Conservation (phyloP, 2,888 invertebrate genomes). For the Tholera decimalis region DNA sequence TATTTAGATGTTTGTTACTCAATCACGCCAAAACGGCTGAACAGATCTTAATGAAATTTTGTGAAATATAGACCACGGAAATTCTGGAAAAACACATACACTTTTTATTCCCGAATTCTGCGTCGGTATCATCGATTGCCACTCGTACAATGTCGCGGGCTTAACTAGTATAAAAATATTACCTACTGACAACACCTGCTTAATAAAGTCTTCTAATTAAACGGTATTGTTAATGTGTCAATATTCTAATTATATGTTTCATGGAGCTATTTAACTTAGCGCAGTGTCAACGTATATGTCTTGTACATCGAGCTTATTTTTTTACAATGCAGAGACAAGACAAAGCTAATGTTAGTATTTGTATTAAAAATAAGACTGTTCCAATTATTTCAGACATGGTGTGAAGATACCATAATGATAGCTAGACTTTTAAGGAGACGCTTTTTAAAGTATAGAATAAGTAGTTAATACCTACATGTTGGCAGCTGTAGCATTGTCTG, state of each 20-base stretch:
- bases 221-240: constrained; percentile 15
- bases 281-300: constrained; percentile 7
- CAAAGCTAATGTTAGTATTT: constrained; percentile 37
- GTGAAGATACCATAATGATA: constrained; percentile 45
- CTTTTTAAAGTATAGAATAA: constrained; percentile 33
- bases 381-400: constrained; percentile 46
- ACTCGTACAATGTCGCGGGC: too few relatives aligned
- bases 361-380: constrained; percentile 31
- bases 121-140: too few relatives aligned
- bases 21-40: too few relatives aligned
- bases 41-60: too few relatives aligned
- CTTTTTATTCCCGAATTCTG: too few relatives aligned
- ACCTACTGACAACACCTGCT: constrained; percentile 3
- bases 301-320: neutral
- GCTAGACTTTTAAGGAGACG: constrained; percentile 20
- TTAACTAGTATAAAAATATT: too few relatives aligned
- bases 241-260: constrained; percentile 25
- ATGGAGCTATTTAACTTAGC: neutral
- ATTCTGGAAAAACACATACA: too few relatives aligned
- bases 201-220: constrained; percentile 4
- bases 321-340: constrained; percentile 24
- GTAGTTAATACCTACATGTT: too few relatives aligned
- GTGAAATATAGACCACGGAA: too few relatives aligned
- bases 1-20: too few relatives aligned
- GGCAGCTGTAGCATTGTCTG: constrained; percentile 63